phyloP scores from a whole-genome alignment of 2,797 vertebrate species.

The Buceros bicornis region DNA sequence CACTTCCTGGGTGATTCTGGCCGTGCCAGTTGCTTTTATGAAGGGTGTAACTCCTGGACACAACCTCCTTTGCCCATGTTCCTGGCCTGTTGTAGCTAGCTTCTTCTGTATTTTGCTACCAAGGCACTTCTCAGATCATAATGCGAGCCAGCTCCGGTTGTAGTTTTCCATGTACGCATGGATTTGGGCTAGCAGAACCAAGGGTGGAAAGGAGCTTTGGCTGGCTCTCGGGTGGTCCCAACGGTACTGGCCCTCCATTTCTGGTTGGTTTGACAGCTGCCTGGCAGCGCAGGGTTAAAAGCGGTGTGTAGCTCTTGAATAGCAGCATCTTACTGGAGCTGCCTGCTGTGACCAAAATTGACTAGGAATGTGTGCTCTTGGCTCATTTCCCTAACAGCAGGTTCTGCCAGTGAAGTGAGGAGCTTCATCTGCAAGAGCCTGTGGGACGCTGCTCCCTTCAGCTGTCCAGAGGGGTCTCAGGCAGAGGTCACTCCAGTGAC shows the following conservation, averaged over 20 bases:
- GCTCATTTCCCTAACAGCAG: conserved; percentile 78
- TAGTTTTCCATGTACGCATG: not conserved
- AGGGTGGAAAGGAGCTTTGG: not conserved
- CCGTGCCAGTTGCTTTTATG: not conserved
- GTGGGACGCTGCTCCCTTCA: conserved; percentile 5
- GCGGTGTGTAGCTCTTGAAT: conserved; percentile 65
- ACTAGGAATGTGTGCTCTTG: conserved; percentile 69
- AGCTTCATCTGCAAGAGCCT: conserved; percentile 13
- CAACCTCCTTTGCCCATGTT: not conserved
- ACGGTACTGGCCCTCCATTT: not conserved
- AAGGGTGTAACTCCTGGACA: not conserved
- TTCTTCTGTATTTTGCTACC: not conserved
- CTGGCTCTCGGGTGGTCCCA: not conserved
- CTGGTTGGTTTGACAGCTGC: not conserved
- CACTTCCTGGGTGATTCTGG: not conserved
- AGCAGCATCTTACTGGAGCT: conserved; percentile 35
- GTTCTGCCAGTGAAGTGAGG: conserved; percentile 3
- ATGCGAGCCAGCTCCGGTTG: not conserved
- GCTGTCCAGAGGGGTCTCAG: not conserved
- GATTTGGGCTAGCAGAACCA: not conserved
- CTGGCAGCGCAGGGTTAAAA: conserved; percentile 61
- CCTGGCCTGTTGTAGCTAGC: not conserved
- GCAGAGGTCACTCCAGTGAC: conserved; percentile 16
- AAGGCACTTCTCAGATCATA: rapidly evolving
- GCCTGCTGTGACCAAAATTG: conserved; percentile 73